Evolutionary conservation across 2,888 invertebrate genomes (phyloP).

Genomic region (Cynaeus angustus): DNA sequence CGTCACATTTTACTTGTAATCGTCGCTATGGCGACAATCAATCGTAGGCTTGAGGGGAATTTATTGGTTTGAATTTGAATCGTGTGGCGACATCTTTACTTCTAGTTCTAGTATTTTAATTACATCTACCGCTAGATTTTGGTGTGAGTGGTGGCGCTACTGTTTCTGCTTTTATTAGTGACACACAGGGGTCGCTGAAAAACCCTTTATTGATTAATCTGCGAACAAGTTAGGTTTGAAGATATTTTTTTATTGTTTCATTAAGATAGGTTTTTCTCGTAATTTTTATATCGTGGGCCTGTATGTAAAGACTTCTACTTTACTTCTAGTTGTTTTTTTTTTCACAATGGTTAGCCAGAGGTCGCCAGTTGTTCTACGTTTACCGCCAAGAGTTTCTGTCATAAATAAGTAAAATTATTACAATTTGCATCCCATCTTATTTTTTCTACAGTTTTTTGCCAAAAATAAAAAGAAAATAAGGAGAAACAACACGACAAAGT

Average conservation of each 20-base stretch:
- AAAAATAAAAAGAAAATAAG: constrained; percentile 23
- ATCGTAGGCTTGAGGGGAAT: constrained; percentile 44
- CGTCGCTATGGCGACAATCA: constrained; percentile 63
- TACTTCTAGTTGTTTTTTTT: too few relatives aligned
- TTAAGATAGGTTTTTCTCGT: too few relatives aligned
- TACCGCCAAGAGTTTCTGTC: not conserved
- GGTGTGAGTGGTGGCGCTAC: too few relatives aligned
- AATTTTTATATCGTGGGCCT: too few relatives aligned
- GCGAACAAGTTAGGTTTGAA: not conserved
- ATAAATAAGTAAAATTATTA: not conserved
- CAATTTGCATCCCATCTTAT: not conserved
- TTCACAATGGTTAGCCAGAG: too few relatives aligned
- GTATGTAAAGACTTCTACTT: too few relatives aligned
- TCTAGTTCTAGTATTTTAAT: too few relatives aligned
- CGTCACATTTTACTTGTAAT: constrained; percentile 62
- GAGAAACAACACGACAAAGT: constrained; percentile 17
- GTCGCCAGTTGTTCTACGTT: too few relatives aligned
- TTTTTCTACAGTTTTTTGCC: not conserved
- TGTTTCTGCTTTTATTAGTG: too few relatives aligned
- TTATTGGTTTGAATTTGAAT: constrained; percentile 35
- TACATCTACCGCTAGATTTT: too few relatives aligned
- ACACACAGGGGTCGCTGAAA: not conserved
- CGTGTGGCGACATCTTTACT: constrained; percentile 18
- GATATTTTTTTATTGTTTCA: not conserved
- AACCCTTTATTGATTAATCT: not conserved